Conservation (phyloP, 2,888 invertebrate species). For the Euphydryas editha region DNA sequence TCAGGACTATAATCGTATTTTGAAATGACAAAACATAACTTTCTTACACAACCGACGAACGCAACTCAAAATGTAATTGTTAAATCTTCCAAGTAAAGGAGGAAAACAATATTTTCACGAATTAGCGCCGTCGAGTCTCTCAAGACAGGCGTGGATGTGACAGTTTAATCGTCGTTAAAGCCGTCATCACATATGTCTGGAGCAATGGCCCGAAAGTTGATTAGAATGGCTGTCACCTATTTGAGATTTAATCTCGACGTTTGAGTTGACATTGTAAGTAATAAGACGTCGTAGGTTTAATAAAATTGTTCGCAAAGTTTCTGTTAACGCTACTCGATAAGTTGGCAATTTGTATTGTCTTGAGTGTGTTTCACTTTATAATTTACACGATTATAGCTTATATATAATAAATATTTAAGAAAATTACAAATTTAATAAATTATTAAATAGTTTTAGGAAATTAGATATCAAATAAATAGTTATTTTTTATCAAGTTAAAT, state of each 20-base stretch:
- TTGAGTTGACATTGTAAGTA: slow-evolving; percentile 31
- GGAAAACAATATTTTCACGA: slow-evolving; percentile 48
- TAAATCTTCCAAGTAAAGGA: slow-evolving; percentile 29
- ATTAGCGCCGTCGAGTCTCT: slow-evolving; percentile 51
- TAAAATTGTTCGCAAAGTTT: not conserved
- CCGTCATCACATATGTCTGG: slow-evolving; percentile 70
- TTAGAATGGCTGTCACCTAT: slow-evolving; percentile 76
- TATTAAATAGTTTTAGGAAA: no score
- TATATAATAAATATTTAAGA: no score
- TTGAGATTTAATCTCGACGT: slow-evolving; percentile 69
- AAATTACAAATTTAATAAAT: no score
- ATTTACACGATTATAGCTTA: no score
- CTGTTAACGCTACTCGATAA: not conserved
- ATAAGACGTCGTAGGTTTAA: slow-evolving; percentile 8
- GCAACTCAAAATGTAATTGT: not conserved
- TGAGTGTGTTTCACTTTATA: not conserved
- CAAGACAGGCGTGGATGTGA: slow-evolving; percentile 58
- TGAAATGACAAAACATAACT: not conserved
- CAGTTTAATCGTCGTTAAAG: slow-evolving; percentile 76
- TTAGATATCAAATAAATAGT: no score
- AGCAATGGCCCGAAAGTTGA: slow-evolving; percentile 79
- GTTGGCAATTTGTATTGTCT: not conserved
- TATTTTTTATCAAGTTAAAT: no score
- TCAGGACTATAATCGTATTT: no score
- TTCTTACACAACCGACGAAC: not conserved